Evolutionary conservation across 2,113 vertebrate species (phyloP), one percentile per base, ranked within the genome.

Genomic region (Aegithalos caudatus): DNA sequence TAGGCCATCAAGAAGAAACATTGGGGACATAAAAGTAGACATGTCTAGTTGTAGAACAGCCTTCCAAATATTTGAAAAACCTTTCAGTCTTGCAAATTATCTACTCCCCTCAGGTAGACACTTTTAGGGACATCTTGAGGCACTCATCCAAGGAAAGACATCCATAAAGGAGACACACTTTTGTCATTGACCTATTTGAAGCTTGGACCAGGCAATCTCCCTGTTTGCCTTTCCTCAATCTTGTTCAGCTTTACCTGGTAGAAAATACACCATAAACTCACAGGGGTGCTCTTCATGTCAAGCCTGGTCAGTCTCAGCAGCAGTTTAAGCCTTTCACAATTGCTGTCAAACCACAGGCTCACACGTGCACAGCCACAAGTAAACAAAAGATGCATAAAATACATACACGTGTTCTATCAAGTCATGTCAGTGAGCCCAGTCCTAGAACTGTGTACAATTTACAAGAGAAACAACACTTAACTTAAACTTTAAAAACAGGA

Each of bases 231-330:
- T 92, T 72, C 23, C 22, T 69, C 37, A 14, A 5, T 6, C 19
- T 72, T 38, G 5, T 8, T 42, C 57, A 58, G 18, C 24, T 72
- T 76, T 40, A 21, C 16, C 19, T 60, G 62, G 48, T 14, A 38
- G 20, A 62, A 85, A 71, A 66, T 7, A 14, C 3, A 19, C 3
- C 56, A 5, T 57, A 29, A 86, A 64, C 11, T 79, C 47, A 12
- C 0, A 1, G 14, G 28, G 8, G 7, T 9, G 2, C 1, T 70
- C 27, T 53, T 72, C 9, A 5, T 35, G 19, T 6, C 14, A 16
- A 48, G 11, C 6, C 12, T 58, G 37, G 29, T 8, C n/a, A 11
- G 5, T 11, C 27, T 42, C 50, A 13, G 45, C 22, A 76, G 53
- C 33, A 91, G 13, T 5, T 38, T 17, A 24, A 79, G 13, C 18